Evolutionary conservation across 2,113 vertebrate species (phyloP), one percentile per base, ranked within the genome.

Genomic region (Lamprotornis superbus): DNA sequence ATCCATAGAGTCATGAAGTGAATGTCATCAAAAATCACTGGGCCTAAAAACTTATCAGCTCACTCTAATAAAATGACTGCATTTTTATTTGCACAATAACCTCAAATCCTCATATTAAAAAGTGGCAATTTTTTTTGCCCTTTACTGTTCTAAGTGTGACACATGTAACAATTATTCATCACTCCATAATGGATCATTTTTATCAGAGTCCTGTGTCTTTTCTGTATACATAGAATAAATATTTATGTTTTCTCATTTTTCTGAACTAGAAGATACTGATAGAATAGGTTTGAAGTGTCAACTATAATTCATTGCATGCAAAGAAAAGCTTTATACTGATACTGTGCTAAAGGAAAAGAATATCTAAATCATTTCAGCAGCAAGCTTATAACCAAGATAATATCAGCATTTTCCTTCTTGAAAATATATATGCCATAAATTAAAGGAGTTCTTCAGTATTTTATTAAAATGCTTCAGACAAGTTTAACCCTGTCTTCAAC

Each of bases 241-340:
- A 97, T 98, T 98, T 98, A 97, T 98, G 94, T 97, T 97, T 98
- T 97, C 89, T 98, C 93, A 97, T 98, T 98, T 98, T 98, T 98
- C 91, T 96, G 95, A 95, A 85, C 93, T 96, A 88, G 93, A 89
- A 97, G 96, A 98, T 98, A 96, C 70, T 97, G 97, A 96, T 95
- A 97, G 97, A 98, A 96, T 97, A 95, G 96, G 82, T 96, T 97
- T 97, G 92, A 97, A 97, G 92, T 98, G 97, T 97, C 97, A 98
- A 57, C 96, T 97, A 92, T 98, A 98, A 98, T 98, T 98, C 94
- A 98, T 98, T 98, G 97, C 95, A 97, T 96, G 94, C 96, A 97
- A 97, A 97, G 95, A 97, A 97, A 97, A 59, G 75, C 92, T 91
- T 97, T 97, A 92, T 92, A 94, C 94, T 96, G 96, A 97, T 98